These are phyloP conservation scores for Rhopalosiphum padi DNA, from an alignment of 1,140 invertebrate species.

Conservation along the genomic window DNA sequence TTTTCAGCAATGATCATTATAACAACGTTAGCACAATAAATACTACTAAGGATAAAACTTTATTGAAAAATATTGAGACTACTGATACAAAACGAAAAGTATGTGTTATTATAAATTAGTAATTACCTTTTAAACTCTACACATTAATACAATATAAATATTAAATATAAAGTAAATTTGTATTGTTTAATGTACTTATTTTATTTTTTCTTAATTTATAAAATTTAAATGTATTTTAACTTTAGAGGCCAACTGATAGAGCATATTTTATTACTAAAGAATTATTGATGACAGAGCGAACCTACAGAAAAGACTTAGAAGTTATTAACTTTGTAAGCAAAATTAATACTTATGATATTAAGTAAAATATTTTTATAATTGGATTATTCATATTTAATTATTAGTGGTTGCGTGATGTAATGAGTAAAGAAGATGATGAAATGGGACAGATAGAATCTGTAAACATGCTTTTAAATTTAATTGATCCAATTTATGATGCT, in stretches of 20 bases:
- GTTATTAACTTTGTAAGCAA: slow-evolving; percentile 81
- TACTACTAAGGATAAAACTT: background rate
- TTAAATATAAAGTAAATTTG: background rate
- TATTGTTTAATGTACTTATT: background rate
- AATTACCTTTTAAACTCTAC: background rate
- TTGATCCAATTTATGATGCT: slow-evolving; percentile 73
- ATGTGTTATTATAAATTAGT: background rate
- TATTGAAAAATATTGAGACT: slow-evolving; percentile 3
- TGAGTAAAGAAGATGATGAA: slow-evolving; percentile 69
- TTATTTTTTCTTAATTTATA: slow-evolving; percentile 10
- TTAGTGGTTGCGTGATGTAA: slow-evolving; percentile 76
- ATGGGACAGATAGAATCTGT: slow-evolving; percentile 66
- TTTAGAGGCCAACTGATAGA: slow-evolving; percentile 77
- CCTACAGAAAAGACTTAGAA: slow-evolving; percentile 93
- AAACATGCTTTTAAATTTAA: slow-evolving; percentile 67
- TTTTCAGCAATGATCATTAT: slow-evolving; percentile 36
- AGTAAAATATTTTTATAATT: background rate
- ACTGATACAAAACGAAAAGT: slow-evolving; percentile 58
- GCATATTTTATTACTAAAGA: slow-evolving; percentile 94
- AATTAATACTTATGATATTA: background rate
- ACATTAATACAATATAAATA: background rate
- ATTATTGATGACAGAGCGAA: slow-evolving; percentile 92
- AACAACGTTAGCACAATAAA: background rate
- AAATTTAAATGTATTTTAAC: slow-evolving; percentile 55
- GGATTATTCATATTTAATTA: slow-evolving; percentile 20